These are phyloP conservation scores for Syrrhaptes paradoxus DNA, from an alignment of 2,113 vertebrate species.

Conservation along the genomic window DNA sequence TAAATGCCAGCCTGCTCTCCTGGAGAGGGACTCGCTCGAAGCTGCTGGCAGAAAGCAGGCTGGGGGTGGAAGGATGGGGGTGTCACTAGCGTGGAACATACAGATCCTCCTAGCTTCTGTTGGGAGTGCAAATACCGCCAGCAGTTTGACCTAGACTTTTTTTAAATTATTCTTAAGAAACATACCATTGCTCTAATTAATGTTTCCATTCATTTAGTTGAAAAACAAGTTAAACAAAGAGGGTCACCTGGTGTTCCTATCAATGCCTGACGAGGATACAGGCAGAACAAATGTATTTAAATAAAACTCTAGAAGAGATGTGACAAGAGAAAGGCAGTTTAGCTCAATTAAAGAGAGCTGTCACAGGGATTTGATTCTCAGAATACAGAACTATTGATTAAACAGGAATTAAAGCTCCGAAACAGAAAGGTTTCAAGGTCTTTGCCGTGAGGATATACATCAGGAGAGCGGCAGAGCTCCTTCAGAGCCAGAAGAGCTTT, in stretches of 20 bases:
- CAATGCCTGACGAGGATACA: background rate
- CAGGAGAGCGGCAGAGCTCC: constrained; percentile 34
- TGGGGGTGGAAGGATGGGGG: constrained; percentile 37
- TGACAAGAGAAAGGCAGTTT: constrained; percentile 57
- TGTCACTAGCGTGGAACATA: constrained; percentile 9
- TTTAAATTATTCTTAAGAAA: background rate
- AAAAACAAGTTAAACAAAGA: constrained; percentile 59
- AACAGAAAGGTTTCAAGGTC: constrained; percentile 64
- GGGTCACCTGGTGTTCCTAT: constrained; percentile 35
- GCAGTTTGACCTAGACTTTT: background rate
- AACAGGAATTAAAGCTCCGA: constrained; percentile 38
- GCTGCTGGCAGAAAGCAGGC: constrained; percentile 7
- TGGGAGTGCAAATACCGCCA: background rate
- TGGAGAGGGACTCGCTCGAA: background rate
- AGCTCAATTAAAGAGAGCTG: constrained; percentile 57
- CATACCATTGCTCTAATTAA: constrained; percentile 35
- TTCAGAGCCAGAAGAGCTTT: background rate
- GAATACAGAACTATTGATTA: constrained; percentile 60
- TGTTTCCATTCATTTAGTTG: constrained; percentile 49
- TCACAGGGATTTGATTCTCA: constrained; percentile 48
- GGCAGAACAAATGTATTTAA: constrained; percentile 42
- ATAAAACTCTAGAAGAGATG: constrained; percentile 41
- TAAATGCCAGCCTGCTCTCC: constrained; percentile 34
- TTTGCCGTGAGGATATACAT: background rate
- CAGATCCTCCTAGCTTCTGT: constrained; percentile 17